Evolutionary conservation across 1,140 invertebrate genomes (phyloP), one percentile per base, ranked within the genome.

Genomic region (Microplitis mediator): DNA sequence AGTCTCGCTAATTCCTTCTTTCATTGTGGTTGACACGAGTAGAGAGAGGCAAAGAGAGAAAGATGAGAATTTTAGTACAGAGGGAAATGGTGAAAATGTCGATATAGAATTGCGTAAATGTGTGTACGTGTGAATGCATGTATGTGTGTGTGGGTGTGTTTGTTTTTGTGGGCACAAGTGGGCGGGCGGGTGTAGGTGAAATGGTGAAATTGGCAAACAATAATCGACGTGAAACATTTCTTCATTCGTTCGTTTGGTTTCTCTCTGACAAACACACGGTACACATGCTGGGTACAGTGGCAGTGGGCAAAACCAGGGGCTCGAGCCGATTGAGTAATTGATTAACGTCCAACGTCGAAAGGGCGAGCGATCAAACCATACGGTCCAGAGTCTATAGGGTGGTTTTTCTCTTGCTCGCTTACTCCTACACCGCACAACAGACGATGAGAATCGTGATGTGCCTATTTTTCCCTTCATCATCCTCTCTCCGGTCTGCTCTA

Each of bases 321-420:
- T 45, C 39, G 39, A 45, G 6, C 34, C 13, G 62, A 54, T 23
- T 31, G 32, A 50, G 62, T 72, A 72, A 72, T 72, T 72, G 71
- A 72, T 72, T 72, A 72, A 72, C 56, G 64, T 60, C 23, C 36
- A 45, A 72, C 54, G 71, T 72, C 45, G 64, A 72, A 67, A 72
- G 71, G 45, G 64, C 71, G 71, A 72, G 14, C 71, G 64, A 67
- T 72, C 71, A 62, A 72, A 68, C 39, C 63, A 72, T 72, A 72
- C 63, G 56, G 51, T 67, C 52, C 14, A 14, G 23, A 14, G 3
- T 6, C 11, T 51, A 39, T 6, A 35, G 36, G 13, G 4, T 36
- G 8, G 9, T 23, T 60, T 34, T 60, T 34, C 31, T 8, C 58
- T 32, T 5, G 9, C 58, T 34, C 58, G 6, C 23, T 60, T 23